phyloP scores from a whole-genome alignment of 1,140 invertebrate species.

The Drosophila aff. region DNA sequence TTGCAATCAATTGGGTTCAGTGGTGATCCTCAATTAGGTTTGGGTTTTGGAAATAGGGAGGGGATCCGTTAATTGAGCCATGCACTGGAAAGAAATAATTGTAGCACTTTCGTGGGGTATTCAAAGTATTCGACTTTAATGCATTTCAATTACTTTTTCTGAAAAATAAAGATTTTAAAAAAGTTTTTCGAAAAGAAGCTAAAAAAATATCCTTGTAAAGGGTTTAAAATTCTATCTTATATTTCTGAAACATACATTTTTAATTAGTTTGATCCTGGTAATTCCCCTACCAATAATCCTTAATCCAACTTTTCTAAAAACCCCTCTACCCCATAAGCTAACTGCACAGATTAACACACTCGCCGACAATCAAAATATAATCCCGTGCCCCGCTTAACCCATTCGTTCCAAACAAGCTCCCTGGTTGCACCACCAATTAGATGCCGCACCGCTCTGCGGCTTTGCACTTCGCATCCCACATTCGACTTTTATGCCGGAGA shows the following conservation, averaged over 20 bases:
- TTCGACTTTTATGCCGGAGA: conserved; percentile 41
- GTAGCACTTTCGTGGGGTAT: background rate
- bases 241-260: too few species aligned
- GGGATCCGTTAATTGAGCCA: conserved; percentile 9
- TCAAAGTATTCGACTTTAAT: too few species aligned
- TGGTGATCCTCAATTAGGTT: conserved; percentile 19
- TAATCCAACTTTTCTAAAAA: background rate
- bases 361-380: conserved; percentile 30
- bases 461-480: conserved; percentile 42
- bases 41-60: background rate
- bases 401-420: conserved; percentile 8
- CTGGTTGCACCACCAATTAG: conserved; percentile 42
- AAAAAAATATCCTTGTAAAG: too few species aligned
- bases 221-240: too few species aligned
- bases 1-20: conserved; percentile 32
- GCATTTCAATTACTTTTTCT: too few species aligned
- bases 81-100: background rate
- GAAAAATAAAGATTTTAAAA: too few species aligned
- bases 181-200: too few species aligned
- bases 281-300: too few species aligned
- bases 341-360: conserved; percentile 19
- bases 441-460: conserved; percentile 35
- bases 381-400: conserved; percentile 18
- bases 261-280: background rate
- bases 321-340: background rate